Percentiles rank a stretch among this genome's conserved stretches.
Evolutionary conservation across 2,113 vertebrate genomes (phyloP).

Genomic region (Ciconia stormi): DNA sequence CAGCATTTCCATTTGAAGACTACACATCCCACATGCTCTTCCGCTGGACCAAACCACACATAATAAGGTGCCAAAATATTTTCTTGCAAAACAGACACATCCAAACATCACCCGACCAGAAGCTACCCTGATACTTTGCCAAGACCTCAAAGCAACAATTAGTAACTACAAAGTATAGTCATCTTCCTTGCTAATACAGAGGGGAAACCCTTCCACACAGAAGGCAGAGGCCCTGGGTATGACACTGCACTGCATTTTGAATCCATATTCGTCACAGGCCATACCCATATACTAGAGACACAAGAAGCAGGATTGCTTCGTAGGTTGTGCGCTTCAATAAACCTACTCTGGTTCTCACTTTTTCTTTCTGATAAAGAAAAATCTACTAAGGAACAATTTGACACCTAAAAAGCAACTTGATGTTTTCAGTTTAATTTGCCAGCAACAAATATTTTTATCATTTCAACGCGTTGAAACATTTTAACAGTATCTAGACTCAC

Average conservation of each 20-base stretch:
- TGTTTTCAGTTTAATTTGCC: neutral
- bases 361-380: neutral
- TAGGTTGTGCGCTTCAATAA: neutral
- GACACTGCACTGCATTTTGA: neutral
- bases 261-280: neutral
- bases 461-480: neutral
- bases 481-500: neutral
- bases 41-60: neutral
- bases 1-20: constrained; percentile 44
- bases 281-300: accelerated
- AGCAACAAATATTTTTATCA: neutral
- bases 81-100: constrained; percentile 1
- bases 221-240: neutral
- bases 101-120: neutral
- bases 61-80: neutral
- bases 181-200: neutral
- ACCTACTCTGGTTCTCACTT: neutral
- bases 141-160: neutral
- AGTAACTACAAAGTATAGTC: neutral
- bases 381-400: neutral
- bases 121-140: neutral
- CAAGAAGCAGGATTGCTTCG: neutral
- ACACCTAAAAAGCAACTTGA: neutral
- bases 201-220: neutral
- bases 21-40: neutral